Percentiles rank a stretch among this genome's conserved stretches.
These are phyloP conservation scores for Beaufortia kweichowensis DNA, from an alignment of 2,113 vertebrate species.

Conservation along the genomic window DNA sequence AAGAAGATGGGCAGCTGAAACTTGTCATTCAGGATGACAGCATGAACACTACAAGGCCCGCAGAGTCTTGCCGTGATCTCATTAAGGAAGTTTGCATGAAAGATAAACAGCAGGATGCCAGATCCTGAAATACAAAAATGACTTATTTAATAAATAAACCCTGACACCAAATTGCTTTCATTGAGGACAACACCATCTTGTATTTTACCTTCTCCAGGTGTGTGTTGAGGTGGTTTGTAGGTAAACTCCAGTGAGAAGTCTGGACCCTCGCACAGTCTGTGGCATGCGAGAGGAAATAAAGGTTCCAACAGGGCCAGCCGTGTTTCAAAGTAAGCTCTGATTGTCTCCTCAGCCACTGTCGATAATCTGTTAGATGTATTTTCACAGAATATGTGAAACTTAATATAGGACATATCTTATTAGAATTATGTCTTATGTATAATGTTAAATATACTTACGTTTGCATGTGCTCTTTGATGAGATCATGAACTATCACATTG, in stretches of 20 bases:
- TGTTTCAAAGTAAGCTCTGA: constrained; percentile 88
- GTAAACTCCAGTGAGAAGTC: constrained; percentile 90
- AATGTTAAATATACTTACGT: constrained; percentile 77
- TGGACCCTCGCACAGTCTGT: constrained; percentile 91
- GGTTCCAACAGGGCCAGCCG: constrained; percentile 86
- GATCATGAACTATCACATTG: constrained; percentile 83
- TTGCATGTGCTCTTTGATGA: constrained; percentile 86
- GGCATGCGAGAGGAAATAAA: constrained; percentile 90
- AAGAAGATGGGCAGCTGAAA: constrained; percentile 91
- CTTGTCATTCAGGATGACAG: constrained; percentile 94
- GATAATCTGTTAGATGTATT: constrained; percentile 74
- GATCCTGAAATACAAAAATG: constrained; percentile 73
- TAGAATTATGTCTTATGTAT: neutral
- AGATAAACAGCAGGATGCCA: constrained; percentile 92
- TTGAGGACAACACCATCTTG: no score
- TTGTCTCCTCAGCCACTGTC: constrained; percentile 88
- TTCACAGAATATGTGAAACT: neutral
- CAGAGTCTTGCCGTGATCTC: constrained; percentile 88
- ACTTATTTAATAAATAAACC: neutral
- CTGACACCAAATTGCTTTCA: neutral
- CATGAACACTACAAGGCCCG: constrained; percentile 93
- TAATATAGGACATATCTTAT: neutral
- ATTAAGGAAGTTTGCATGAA: constrained; percentile 89
- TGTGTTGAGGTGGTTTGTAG: constrained; percentile 83
- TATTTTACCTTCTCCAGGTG: constrained; percentile 81